Evolutionary conservation across 2,797 vertebrate genomes (phyloP).

Genomic region (Borostomias antarcticus): DNA sequence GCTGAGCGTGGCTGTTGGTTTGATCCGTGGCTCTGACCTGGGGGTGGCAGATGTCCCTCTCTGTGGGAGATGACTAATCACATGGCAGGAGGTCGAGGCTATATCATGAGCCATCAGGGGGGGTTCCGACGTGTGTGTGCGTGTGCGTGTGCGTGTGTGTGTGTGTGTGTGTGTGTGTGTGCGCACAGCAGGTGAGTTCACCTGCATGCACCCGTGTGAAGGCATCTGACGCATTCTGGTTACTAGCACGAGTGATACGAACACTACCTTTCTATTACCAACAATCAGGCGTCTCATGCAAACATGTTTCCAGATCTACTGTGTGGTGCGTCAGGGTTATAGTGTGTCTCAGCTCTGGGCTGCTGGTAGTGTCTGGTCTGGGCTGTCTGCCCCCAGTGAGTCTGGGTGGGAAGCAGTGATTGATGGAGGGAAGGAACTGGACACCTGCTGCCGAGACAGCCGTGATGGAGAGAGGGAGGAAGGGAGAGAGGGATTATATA

Average conservation of each 20-base stretch:
- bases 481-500: background rate
- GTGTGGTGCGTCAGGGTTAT: background rate
- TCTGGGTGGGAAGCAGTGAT: slow-evolving; percentile 11
- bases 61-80: slow-evolving; percentile 26
- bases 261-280: no score
- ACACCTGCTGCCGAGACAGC: slow-evolving; percentile 19
- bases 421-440: slow-evolving; percentile 4
- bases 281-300: no score
- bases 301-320: no score
- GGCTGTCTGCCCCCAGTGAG: background rate
- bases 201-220: no score
- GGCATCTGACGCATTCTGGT: no score
- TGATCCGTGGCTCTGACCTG: slow-evolving; percentile 41
- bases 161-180: background rate
- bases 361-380: background rate
- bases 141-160: background rate
- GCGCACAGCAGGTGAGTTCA: no score
- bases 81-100: slow-evolving; percentile 27
- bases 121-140: background rate
- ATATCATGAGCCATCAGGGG: slow-evolving; percentile 18
- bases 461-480: background rate
- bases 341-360: background rate
- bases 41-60: slow-evolving; percentile 28
- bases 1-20: slow-evolving; percentile 31
- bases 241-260: no score